Evolutionary conservation across 2,888 invertebrate species (phyloP).

Genomic region (Blomia tropicalis): DNA sequence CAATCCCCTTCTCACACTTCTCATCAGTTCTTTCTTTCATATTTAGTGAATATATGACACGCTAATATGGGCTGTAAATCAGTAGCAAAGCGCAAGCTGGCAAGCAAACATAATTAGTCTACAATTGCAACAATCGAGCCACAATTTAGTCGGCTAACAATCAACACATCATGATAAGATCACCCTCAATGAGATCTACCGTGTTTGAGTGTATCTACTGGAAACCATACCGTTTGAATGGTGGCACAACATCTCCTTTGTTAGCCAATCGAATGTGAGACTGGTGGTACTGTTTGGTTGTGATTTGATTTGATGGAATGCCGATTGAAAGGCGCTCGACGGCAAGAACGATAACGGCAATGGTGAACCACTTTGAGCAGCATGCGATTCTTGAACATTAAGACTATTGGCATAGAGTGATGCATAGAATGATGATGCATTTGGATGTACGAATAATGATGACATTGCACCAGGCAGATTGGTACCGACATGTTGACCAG

Average conservation of each 20-base stretch:
- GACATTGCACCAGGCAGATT: constrained; percentile 4
- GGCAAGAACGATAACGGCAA: constrained; percentile 5
- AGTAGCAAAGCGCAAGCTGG: constrained; percentile 8
- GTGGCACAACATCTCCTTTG: constrained; percentile 15
- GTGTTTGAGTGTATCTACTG: not conserved
- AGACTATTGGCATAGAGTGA: not conserved
- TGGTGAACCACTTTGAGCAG: constrained; percentile 1
- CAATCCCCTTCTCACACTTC: no score
- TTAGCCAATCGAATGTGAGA: constrained; percentile 10
- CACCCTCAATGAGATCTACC: no score
- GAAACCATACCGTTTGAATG: constrained; percentile 1
- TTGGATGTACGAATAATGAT: not conserved
- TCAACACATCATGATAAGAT: not conserved
- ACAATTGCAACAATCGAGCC: not conserved
- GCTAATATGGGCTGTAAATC: not conserved
- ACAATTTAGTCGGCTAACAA: not conserved
- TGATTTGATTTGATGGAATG: constrained; percentile 22
- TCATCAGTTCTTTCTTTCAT: no score
- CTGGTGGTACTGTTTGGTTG: not conserved
- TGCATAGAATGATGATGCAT: not conserved
- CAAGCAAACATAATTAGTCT: constrained; percentile 7
- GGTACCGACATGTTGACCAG: not conserved
- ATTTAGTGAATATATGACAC: no score
- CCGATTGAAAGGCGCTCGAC: constrained; percentile 28
- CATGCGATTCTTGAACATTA: constrained; percentile 7